Percentiles rank a stretch among this genome's conserved stretches.
Conservation (phyloP, 2,113 vertebrate genomes). For the Ursus arctos region DNA sequence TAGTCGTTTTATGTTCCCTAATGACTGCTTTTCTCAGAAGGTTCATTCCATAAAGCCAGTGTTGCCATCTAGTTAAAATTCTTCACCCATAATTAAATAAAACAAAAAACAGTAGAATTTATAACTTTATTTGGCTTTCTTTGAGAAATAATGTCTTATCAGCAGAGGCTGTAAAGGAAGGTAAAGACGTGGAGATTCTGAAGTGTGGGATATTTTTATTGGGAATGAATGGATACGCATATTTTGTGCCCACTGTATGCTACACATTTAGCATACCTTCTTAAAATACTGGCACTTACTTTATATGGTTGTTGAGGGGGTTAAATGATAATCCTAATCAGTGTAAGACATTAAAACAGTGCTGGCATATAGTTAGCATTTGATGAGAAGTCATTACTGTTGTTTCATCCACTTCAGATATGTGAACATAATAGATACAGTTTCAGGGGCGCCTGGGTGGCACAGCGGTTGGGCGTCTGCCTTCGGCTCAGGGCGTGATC, state of each 20-base stretch:
- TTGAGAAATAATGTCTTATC: not conserved
- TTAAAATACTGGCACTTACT: not conserved
- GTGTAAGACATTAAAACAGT: not conserved
- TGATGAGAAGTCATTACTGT: not conserved
- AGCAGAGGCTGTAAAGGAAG: not conserved
- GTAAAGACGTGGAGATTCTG: not conserved
- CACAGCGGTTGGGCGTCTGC: too few relatives aligned
- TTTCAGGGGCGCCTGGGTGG: not conserved
- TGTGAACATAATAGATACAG: not conserved
- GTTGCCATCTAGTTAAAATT: slow-evolving; percentile 11
- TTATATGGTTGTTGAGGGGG: not conserved
- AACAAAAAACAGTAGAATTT: not conserved
- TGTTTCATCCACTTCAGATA: not conserved
- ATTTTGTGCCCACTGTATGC: not conserved
- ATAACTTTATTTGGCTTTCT: not conserved
- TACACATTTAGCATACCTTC: not conserved
- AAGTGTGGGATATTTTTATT: not conserved
- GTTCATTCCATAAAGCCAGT: not conserved
- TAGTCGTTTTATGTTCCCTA: not conserved
- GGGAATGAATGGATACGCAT: not conserved
- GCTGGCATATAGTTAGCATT: not conserved
- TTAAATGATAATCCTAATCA: not conserved
- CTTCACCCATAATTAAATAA: not conserved
- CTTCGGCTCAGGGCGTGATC: too few relatives aligned
- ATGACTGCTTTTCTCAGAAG: not conserved